phyloP scores from a whole-genome alignment of 35 echinoderm and acorn worm genomes.

The Chiridota heheva region DNA sequence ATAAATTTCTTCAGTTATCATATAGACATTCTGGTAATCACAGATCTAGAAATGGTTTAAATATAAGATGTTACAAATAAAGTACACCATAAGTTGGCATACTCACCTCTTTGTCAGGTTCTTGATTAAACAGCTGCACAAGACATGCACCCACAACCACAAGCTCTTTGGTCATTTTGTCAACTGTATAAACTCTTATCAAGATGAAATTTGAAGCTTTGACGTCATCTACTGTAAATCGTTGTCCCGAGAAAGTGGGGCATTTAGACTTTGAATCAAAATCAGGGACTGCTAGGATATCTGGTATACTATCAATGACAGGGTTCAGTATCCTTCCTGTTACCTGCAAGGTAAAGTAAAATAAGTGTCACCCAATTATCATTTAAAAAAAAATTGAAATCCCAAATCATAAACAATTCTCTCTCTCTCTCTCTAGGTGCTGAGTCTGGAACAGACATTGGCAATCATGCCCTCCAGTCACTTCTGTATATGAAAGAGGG shows the following conservation, averaged over 20 bases:
- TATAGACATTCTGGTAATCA: neutral
- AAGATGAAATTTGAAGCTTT: constrained; percentile 27
- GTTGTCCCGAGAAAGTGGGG: constrained; percentile 32
- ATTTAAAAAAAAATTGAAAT: neutral
- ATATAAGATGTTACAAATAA: neutral
- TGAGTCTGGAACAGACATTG: too few relatives aligned
- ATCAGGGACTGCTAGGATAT: constrained; percentile 25
- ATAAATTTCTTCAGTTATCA: neutral
- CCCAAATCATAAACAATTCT: too few relatives aligned
- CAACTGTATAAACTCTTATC: constrained; percentile 66
- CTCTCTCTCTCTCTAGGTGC: too few relatives aligned
- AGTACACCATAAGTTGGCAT: too few relatives aligned
- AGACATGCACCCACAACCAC: constrained; percentile 32
- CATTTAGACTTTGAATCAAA: constrained; percentile 35
- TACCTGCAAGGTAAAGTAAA: constrained; percentile 18
- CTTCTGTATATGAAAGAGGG: too few relatives aligned
- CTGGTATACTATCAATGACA: neutral
- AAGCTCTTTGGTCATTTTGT: constrained; percentile 49
- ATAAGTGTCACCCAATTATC: neutral
- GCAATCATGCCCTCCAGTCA: too few relatives aligned
- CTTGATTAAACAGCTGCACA: neutral
- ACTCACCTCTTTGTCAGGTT: neutral
- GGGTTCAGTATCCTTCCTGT: constrained; percentile 35
- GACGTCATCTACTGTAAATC: neutral
- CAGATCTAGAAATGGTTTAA: neutral